Evolutionary conservation across 2,113 vertebrate species (phyloP), one percentile per base, ranked within the genome.

Genomic region (Neolamprologus sp.): DNA sequence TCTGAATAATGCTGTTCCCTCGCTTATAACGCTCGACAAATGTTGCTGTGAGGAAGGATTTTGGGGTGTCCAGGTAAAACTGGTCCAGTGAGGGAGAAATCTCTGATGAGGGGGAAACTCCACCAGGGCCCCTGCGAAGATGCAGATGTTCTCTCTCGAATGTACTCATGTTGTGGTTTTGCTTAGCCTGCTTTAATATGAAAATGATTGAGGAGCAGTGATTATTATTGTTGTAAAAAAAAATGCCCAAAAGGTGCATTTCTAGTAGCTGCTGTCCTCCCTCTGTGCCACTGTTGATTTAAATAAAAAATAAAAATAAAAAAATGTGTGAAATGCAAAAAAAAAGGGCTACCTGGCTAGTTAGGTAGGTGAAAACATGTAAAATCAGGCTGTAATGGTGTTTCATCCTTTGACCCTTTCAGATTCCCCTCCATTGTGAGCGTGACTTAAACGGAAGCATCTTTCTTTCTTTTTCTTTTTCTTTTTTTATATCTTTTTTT

Each of bases 401-500:
- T 86, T 73, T 92, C 80, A 84, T 91, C 81, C 83, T 35, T 82
- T 35, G 71, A 91, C 91, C 84, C 86, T 85, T 42, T 90, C 88
- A 91, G 90, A 88, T 84, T 90, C 26, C 88, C 89, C 92, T 91
- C 89, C 89, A 88, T 90, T 7, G 83, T 84, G 81, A 93, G 87
- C 91, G 86, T 85, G 90, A 92, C 86, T 82, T 80, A 51, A 90
- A 93, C 89, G 31, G 4, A 94, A 85, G 79, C 63, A 40, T 84
- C 51, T 40, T 90, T 57, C n/a, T 21, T 54, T 12, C 4, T 23
- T 7, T 7, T 1, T 3, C 8, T 19, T 14, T 65, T 58, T 83
- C 17, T 85, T 54, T 12, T 54, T 13, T 2, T 53, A 3, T 5
- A n/a, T 10, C n/a, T 21, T 7, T 1, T 1, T 85, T 35, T 9